Evolutionary conservation across 1,140 invertebrate genomes (phyloP), one percentile per base, ranked within the genome.

Genomic region (Adelges cooleyi): DNA sequence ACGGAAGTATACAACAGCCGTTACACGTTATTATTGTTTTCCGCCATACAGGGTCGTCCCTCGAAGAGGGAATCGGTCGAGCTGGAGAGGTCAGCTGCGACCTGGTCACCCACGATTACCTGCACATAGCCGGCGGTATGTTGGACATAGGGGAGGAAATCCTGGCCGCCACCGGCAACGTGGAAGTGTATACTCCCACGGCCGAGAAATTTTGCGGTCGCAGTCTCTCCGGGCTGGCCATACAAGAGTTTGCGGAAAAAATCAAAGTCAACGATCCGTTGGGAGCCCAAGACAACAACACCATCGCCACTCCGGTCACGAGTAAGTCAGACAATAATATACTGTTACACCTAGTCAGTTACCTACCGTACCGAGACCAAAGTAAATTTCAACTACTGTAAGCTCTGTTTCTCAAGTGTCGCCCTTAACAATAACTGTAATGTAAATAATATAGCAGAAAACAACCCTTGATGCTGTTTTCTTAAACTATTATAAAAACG

Each of bases 181-280:
- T 48, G 11, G 46, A 46, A 13, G 46, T 53, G 1, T 62, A 62
- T 13, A 62, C 56, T 6, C 44, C 54, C 29, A 68, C 50, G 13
- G 50, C 51, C 4, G 69, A 70, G 20, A 70, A 70, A 27, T 70
- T 70, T 66, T 70, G 69, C 33, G 69, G 69, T 0, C 50, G 50
- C 8, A 67, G 66, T 33, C 25, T 70, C 42, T 70, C 69, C 15
- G 69, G 69, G 2, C 36, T 69, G 0, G 69, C 69, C 17, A 67
- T 70, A 8, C 67, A 67, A 3, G 69, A 69, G 17, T 67, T 42
- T 15, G 66, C 67, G 1, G 69, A 69, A 17, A 65, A 62, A 23
- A 49, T 69, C 18, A 67, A 68, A 52, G 25, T 67, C 20, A 51
- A 69, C 22, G 69, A 69, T 13, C 65, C 69, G 3, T 15, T 68